Evolutionary conservation across 2,113 vertebrate genomes (phyloP).

Genomic region (Phaethornis superciliosus): DNA sequence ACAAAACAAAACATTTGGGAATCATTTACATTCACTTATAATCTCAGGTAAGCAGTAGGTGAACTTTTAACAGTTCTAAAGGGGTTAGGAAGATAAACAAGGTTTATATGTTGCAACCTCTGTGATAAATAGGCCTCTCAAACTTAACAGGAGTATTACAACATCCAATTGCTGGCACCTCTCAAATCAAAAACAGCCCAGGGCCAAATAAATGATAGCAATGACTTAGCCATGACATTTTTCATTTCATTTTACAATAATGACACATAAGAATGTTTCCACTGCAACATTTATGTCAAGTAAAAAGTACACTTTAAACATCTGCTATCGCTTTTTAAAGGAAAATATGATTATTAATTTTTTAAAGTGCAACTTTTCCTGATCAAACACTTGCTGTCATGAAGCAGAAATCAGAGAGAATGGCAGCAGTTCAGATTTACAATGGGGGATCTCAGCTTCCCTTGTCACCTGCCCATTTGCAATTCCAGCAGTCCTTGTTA

Average conservation of each 20-base stretch:
- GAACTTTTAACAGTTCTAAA: not conserved
- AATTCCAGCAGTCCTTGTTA: not conserved
- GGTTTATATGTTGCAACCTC: not conserved
- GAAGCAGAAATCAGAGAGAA: not conserved
- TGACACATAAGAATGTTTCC: conserved; percentile 23
- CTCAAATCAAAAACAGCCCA: not conserved
- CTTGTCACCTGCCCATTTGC: not conserved
- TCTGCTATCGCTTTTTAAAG: not conserved
- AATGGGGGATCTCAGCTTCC: not conserved
- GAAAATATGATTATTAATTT: not conserved
- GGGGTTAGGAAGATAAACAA: not conserved
- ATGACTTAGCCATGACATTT: conserved; percentile 56
- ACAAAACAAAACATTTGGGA: not conserved
- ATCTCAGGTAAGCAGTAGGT: not conserved
- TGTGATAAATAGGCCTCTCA: not conserved
- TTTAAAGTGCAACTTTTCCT: not conserved
- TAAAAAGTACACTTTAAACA: not conserved
- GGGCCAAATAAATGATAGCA: conserved; percentile 12
- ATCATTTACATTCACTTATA: not conserved
- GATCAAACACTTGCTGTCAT: not conserved
- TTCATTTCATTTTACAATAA: not conserved
- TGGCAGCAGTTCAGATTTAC: not conserved
- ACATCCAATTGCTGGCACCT: not conserved
- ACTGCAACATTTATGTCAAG: conserved; percentile 44
- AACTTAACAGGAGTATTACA: not conserved